Evolutionary conservation across 1,140 invertebrate species (phyloP), one percentile per base, ranked within the genome.

Genomic region (Dufourea novaeangliae): DNA sequence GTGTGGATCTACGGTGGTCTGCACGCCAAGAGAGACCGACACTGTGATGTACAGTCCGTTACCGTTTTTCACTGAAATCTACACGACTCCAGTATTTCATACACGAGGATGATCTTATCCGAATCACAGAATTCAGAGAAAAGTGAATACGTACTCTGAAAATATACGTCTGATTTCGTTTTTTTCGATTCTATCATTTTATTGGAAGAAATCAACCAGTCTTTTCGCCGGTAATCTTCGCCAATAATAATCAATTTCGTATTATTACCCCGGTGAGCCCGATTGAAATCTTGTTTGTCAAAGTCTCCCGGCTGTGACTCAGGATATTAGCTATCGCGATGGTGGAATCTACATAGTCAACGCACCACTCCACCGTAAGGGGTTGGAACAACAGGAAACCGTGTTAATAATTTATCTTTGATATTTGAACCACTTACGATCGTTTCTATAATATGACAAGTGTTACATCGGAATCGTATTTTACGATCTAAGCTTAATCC

Each of bases 281-380:
- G 39, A 62, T 74, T 14, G 7, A 12, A 32, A 74, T 74, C 71
- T 66, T 14, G n/a, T 56, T 71, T 25, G 32, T 14, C 29, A 67
- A 78, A 76, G 59, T 56, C 74, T 34, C 66, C 63, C 84, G 69
- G 66, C 85, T 88, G 79, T 91, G 90, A 91, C 88, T 90, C 84
- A 88, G 87, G 87, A 85, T 87, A 89, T 89, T 88, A 86, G 78
- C 85, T 88, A 90, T 89, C 88, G 80, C 84, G 73, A 80, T 74
- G 59, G 46, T 79, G 66, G 73, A 80, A 81, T 80, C 78, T 50
- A n/a, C 46, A n/a, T n/a, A 46, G 46, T 50, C n/a, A 81, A 79
- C 69, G 62, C 67, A 37, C 32, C 70, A 46, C 64, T 73, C 46
- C 66, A 68, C 72, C 71, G 77, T 80, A 72, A 71, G 73, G 64